A percentile compares a stretch with the other conserved stretches of the same genome.
Evolutionary conservation across 2,797 vertebrate genomes (phyloP).

Genomic region (Sebastes minor): DNA sequence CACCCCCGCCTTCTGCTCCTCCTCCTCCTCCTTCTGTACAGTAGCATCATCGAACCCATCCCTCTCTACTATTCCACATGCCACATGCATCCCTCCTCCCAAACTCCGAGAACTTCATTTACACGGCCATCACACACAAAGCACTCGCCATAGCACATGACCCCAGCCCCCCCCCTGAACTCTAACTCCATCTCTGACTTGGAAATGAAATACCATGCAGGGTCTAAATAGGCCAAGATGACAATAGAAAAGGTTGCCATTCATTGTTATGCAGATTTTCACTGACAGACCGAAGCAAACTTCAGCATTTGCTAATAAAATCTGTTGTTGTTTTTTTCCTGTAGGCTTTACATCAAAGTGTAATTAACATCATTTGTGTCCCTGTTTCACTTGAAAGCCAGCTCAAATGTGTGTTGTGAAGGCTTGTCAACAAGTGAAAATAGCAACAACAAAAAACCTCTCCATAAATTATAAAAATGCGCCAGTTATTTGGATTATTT

Average conservation of each 20-base stretch:
- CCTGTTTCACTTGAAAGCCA: slow-evolving; percentile 3
- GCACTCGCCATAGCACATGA: too few relatives aligned
- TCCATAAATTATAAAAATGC: background rate
- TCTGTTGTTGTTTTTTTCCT: background rate
- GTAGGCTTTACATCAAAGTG: slow-evolving; percentile 1
- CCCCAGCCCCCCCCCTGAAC: background rate
- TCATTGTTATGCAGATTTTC: background rate
- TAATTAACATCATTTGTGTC: background rate
- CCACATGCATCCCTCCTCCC: background rate
- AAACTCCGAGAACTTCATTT: background rate
- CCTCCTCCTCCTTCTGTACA: background rate
- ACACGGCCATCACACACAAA: background rate
- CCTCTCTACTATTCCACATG: background rate
- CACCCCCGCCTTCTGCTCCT: background rate
- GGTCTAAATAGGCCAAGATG: background rate
- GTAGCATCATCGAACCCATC: background rate
- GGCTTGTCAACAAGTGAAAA: slow-evolving; percentile 16
- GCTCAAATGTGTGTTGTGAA: background rate
- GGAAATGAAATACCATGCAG: slow-evolving; percentile 5
- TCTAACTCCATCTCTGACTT: background rate
- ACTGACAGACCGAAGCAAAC: slow-evolving; percentile 1
- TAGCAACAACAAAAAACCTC: background rate
- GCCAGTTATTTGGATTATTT: background rate
- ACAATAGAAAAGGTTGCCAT: slow-evolving; percentile 6
- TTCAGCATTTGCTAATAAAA: slow-evolving; percentile 2